These are phyloP conservation scores for Strix uralensis DNA, from an alignment of 2,113 vertebrate species.

Conservation along the genomic window DNA sequence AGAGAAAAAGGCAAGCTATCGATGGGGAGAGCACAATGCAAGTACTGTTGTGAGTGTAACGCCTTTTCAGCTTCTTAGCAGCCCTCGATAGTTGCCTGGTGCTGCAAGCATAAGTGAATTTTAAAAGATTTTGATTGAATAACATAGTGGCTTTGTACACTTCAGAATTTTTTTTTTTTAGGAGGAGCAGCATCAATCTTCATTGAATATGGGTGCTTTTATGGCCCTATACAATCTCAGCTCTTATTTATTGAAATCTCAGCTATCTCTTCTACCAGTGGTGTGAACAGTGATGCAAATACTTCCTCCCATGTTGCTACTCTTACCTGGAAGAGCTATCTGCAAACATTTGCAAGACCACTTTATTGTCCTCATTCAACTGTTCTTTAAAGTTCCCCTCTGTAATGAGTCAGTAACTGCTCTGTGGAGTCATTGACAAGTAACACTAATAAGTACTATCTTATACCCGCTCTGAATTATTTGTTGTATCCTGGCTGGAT, in stretches of 20 bases:
- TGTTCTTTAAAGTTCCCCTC: background rate
- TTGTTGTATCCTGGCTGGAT: background rate
- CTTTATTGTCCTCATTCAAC: background rate
- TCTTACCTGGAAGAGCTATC: background rate
- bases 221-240: background rate
- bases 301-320: accelerated
- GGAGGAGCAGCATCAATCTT: background rate
- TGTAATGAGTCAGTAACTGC: background rate
- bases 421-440: background rate
- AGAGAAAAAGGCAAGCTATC: background rate
- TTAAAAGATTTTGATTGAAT: background rate
- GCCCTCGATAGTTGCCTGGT: background rate
- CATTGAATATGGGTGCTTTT: background rate
- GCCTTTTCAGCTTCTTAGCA: background rate
- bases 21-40: background rate
- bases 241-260: background rate
- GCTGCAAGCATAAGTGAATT: background rate
- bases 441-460: background rate
- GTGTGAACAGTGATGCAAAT: background rate
- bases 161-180: background rate
- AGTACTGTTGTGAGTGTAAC: background rate
- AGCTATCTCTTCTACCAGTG: background rate
- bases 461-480: background rate
- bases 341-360: background rate
- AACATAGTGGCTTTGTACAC: background rate